Evolutionary conservation across 1,140 invertebrate species (phyloP), one percentile per base, ranked within the genome.

Genomic region (Choristoneura fumiferana): DNA sequence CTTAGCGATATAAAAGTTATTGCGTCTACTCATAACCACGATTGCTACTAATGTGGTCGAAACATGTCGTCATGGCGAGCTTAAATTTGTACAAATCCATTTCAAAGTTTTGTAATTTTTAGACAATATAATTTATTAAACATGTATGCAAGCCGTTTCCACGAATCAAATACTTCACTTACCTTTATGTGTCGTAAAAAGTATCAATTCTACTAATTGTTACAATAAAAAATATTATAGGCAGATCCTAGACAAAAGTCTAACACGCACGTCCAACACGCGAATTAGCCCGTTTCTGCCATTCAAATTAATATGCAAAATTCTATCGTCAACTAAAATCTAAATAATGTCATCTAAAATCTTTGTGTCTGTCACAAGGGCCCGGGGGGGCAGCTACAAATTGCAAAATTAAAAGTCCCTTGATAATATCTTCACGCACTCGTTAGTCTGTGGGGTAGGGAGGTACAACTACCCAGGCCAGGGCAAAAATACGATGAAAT

Each of bases 401-500:
- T 83, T 81, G 78, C 68, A 66, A 81, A 81, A 79, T 80, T 73
- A 80, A 74, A 77, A 80, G 58, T 76, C 79, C 76, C 77, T 64
- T 68, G 76, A 72, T 69, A 67, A 71, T 76, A 68, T 60, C 71
- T 65, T 43, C 54, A 57, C 14, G 37, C 35, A n/a, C n/a, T n/a
- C n/a, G 43, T 49, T 22, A 10, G 43, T 49, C 54, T 12, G 53
- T n/a, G 14, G 39, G 29, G 40, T 34, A 29, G 40, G 15, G 34
- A 15, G 45, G 36, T 63, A 45, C 60, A 37, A 54, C 63, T 58
- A 62, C 37, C 54, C 62, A 60, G 33, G 39, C 54, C 62, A 60
- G 33, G 39, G 58, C 35, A 37, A 13, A 35, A 67, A 58, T 22
- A 38, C 22, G 22, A 29, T 6, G 22, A 29, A 29, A 29, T 29